These are phyloP conservation scores for Philypnodon macrostomus DNA, from an alignment of 2,797 vertebrate species.

Conservation along the genomic window DNA sequence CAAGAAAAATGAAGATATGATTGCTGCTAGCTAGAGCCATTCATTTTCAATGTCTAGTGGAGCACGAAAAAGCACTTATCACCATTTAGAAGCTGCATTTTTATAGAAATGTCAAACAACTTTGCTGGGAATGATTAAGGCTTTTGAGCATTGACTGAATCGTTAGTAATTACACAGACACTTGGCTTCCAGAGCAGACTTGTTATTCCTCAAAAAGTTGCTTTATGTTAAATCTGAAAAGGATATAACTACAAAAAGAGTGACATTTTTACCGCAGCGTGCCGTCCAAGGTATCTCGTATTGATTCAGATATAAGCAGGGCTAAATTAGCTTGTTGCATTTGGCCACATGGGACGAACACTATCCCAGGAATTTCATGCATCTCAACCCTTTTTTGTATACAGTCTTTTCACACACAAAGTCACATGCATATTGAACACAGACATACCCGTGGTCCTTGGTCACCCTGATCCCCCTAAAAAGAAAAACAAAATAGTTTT, in stretches of 20 bases:
- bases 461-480: constrained; percentile 98
- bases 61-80: constrained; percentile 60
- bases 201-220: constrained; percentile 17
- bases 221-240: constrained; percentile 36
- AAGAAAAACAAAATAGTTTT: constrained; percentile 67
- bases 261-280: constrained; percentile 14
- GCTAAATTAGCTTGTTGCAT: constrained; percentile 61
- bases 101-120: constrained; percentile 69
- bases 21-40: constrained; percentile 56
- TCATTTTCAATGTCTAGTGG: constrained; percentile 67
- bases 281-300: constrained; percentile 46
- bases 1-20: constrained; percentile 33
- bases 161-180: constrained; percentile 51
- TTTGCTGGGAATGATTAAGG: constrained; percentile 70
- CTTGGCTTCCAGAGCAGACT: constrained; percentile 46
- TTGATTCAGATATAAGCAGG: constrained; percentile 55
- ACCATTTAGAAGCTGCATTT: constrained; percentile 65
- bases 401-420: constrained; percentile 54
- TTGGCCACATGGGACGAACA: constrained; percentile 61
- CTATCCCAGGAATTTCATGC: constrained; percentile 71
- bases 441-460: constrained; percentile 97
- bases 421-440: constrained; percentile 62
- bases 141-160: constrained; percentile 51
- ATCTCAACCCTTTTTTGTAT: constrained; percentile 64
- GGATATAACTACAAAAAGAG: constrained; percentile 12